These are phyloP conservation scores for Adelosebastes latens DNA, from an alignment of 2,797 vertebrate species.

Conservation along the genomic window DNA sequence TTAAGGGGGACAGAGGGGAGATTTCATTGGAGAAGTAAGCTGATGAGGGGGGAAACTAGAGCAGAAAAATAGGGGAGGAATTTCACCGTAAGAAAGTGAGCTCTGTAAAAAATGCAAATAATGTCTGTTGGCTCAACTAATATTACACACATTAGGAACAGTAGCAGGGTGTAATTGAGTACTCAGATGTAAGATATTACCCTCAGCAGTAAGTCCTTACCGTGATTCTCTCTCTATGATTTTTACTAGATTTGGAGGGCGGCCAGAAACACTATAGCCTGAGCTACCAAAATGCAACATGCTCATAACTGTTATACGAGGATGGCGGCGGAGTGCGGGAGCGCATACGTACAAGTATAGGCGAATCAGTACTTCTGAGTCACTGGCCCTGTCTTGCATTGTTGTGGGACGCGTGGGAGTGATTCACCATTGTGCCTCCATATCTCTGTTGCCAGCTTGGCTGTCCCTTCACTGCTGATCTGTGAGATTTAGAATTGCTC, in stretches of 20 bases:
- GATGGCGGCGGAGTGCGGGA: conserved; percentile 22
- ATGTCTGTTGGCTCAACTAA: conserved; percentile 18
- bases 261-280: not conserved
- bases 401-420: conserved; percentile 67
- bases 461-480: conserved; percentile 75
- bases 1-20: conserved; percentile 66
- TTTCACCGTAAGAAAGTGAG: conserved; percentile 39
- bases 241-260: conserved; percentile 11
- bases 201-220: not conserved
- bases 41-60: conserved; percentile 50
- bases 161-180: not conserved
- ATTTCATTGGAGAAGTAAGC: conserved; percentile 64
- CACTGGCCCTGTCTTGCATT: conserved; percentile 58
- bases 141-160: not conserved
- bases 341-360: conserved; percentile 26
- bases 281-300: not conserved
- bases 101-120: conserved; percentile 8
- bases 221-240: not conserved
- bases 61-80: conserved; percentile 1
- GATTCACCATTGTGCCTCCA: conserved; percentile 72
- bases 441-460: conserved; percentile 77
- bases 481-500: conserved; percentile 76
- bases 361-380: conserved; percentile 63
- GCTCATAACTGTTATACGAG: not conserved
- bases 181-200: conserved; percentile 8